A percentile compares a stretch with the other conserved stretches of the same genome.
Evolutionary conservation across 2,888 invertebrate species (phyloP).

Genomic region (Drosophila neutralis): DNA sequence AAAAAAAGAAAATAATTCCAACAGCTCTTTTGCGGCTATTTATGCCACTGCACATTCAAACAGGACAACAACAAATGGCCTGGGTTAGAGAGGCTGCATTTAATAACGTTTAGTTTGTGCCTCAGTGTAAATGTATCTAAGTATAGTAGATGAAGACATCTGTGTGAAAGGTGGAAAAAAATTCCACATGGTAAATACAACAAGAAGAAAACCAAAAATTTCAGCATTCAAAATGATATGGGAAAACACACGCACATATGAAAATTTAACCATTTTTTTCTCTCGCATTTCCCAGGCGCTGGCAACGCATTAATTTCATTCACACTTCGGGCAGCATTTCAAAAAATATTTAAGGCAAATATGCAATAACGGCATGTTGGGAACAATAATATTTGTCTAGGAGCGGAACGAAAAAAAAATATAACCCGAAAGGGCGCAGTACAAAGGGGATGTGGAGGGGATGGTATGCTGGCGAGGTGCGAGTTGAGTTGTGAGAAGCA

Average conservation of each 20-base stretch:
- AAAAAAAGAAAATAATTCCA: constrained; percentile 33
- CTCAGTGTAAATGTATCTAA: constrained; percentile 39
- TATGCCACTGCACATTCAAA: constrained; percentile 56
- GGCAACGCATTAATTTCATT: constrained; percentile 81
- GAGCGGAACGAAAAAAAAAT: constrained; percentile 49
- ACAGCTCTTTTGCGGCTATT: constrained; percentile 55
- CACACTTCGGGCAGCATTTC: constrained; percentile 74
- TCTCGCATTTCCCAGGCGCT: constrained; percentile 41
- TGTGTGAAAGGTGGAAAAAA: constrained; percentile 62
- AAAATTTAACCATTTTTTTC: constrained; percentile 62
- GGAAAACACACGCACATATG: constrained; percentile 59
- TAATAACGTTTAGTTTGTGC: constrained; percentile 72
- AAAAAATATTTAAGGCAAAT: constrained; percentile 74
- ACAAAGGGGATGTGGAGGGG: background rate
- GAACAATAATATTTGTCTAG: constrained; percentile 81
- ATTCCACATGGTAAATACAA: constrained; percentile 51
- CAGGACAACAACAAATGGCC: constrained; percentile 35
- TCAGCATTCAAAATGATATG: constrained; percentile 63
- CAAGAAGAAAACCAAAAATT: constrained; percentile 50
- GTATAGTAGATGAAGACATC: constrained; percentile 35
- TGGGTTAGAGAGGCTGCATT: constrained; percentile 58
- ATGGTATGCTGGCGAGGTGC: constrained; percentile 38
- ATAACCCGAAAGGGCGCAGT: constrained; percentile 32
- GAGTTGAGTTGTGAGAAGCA: constrained; percentile 61
- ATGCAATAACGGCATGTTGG: constrained; percentile 81